phyloP scores from a whole-genome alignment of 2,113 vertebrate species.

The Bubo bubo region DNA sequence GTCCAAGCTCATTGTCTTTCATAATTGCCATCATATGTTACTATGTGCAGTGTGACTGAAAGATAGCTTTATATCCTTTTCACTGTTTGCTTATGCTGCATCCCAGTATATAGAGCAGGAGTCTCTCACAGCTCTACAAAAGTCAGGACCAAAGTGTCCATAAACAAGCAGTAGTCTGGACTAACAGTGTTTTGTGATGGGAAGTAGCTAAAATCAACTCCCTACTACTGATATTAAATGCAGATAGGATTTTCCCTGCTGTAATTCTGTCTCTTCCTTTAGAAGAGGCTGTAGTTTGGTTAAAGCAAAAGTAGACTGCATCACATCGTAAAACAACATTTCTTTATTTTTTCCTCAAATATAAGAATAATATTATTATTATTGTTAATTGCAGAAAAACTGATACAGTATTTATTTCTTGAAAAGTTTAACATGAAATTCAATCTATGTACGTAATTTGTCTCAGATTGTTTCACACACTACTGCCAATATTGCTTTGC shows the following conservation, averaged over 20 bases:
- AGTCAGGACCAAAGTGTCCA: neutral
- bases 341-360: neutral
- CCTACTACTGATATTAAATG: neutral
- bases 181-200: neutral
- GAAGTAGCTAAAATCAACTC: neutral
- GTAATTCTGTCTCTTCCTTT: neutral
- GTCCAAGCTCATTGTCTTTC: conserved; percentile 34
- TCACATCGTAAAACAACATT: neutral
- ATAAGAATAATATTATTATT: neutral
- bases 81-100: neutral
- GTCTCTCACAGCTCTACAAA: neutral
- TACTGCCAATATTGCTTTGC: neutral
- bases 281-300: neutral
- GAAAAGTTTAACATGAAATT: neutral
- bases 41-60: neutral
- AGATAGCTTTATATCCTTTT: neutral
- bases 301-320: neutral
- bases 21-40: conserved; percentile 30
- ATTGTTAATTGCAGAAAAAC: neutral
- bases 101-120: neutral
- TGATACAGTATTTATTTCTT: neutral
- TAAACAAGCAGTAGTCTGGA: neutral
- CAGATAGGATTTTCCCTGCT: neutral
- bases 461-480: neutral
- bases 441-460: neutral